phyloP scores from a whole-genome alignment of 2,888 invertebrate genomes.

The Limnephilus rhombicus region DNA sequence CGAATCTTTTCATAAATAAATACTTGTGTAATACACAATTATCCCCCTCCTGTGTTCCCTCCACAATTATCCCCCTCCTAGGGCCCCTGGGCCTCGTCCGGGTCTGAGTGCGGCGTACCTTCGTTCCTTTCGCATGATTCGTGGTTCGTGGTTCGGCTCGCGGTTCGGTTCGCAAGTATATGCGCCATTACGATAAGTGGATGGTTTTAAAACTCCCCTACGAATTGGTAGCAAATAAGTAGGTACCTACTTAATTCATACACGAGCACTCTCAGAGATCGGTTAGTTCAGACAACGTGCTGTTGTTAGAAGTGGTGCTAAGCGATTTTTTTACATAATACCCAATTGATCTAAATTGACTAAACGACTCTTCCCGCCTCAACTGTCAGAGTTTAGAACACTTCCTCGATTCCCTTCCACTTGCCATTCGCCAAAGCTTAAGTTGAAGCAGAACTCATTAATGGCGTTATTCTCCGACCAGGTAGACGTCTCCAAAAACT shows the following conservation, averaged over 20 bases:
- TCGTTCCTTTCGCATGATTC: too few species aligned
- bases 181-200: not conserved
- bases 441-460: not conserved
- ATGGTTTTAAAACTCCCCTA: not conserved
- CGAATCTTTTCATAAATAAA: too few species aligned
- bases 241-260: not conserved
- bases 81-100: too few species aligned
- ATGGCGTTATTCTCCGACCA: not conserved
- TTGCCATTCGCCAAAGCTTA: not conserved
- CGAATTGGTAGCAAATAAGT: not conserved
- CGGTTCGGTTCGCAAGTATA: too few species aligned
- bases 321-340: conserved; percentile 59
- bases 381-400: conserved; percentile 51
- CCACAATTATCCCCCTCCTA: too few species aligned
- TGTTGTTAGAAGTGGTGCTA: conserved; percentile 27
- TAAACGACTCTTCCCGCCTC: conserved; percentile 55
- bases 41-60: too few species aligned
- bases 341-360: conserved; percentile 66
- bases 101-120: too few species aligned
- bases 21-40: too few species aligned
- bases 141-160: too few species aligned
- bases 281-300: not conserved
- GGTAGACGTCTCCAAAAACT: not conserved
- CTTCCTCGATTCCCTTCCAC: conserved; percentile 25
- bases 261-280: not conserved